phyloP scores from a whole-genome alignment of 2,797 vertebrate genomes.

The Epinephelus malabaricus region DNA sequence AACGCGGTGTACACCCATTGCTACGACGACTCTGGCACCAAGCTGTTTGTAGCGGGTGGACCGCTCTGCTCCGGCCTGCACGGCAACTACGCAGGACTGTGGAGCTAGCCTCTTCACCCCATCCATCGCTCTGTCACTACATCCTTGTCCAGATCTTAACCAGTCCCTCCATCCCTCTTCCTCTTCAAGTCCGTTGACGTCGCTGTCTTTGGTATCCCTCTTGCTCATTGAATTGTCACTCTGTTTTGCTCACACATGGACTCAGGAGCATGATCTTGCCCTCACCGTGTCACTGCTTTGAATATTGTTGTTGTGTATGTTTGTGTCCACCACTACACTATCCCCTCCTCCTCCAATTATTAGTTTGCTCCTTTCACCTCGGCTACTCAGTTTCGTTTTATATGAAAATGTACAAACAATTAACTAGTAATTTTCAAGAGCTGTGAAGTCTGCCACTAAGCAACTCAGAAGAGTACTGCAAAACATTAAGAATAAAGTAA shows the following conservation, averaged over 20 bases:
- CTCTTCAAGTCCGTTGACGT: constrained; percentile 27
- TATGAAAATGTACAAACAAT: constrained; percentile 62
- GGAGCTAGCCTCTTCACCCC: constrained; percentile 89
- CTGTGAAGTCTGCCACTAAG: constrained; percentile 70
- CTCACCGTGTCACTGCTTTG: constrained; percentile 59
- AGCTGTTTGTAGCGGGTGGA: constrained; percentile 98
- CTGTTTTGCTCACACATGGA: constrained; percentile 66
- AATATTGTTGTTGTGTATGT: constrained; percentile 68
- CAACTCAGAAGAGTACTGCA: constrained; percentile 53
- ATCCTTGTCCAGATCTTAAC: constrained; percentile 42
- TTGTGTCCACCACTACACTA: constrained; percentile 48
- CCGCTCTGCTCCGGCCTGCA: constrained; percentile 98
- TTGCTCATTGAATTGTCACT: constrained; percentile 36
- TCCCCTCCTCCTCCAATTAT: constrained; percentile 10
- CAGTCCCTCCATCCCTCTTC: constrained; percentile 51
- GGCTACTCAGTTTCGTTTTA: constrained; percentile 33
- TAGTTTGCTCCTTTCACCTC: constrained; percentile 39
- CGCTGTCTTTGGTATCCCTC: constrained; percentile 33
- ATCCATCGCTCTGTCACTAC: constrained; percentile 44
- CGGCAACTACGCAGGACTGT: constrained; percentile 98
- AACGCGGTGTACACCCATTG: constrained; percentile 99
- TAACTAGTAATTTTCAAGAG: constrained; percentile 61
- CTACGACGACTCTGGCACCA: constrained; percentile 97
- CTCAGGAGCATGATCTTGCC: constrained; percentile 80
- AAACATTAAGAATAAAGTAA: constrained; percentile 67